Percentiles rank a stretch among this genome's conserved stretches.
Evolutionary conservation across 2,797 vertebrate genomes (phyloP).

Genomic region (Sebastes miniatus): DNA sequence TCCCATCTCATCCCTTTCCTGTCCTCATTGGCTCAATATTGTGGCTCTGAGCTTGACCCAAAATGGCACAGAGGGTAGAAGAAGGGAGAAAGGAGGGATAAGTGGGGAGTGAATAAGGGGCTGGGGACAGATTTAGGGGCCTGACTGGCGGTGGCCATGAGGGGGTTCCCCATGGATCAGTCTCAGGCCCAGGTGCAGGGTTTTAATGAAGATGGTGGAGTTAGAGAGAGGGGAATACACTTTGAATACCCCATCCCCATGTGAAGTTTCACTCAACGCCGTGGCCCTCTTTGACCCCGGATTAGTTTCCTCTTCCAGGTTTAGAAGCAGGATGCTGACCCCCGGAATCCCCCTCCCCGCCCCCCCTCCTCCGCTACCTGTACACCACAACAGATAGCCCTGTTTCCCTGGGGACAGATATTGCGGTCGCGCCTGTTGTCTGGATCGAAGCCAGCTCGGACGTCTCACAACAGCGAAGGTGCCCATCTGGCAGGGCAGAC

Average conservation of each 20-base stretch:
- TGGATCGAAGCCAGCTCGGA: constrained; percentile 67
- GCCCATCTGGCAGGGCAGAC: constrained; percentile 58
- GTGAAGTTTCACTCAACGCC: constrained; percentile 81
- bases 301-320: constrained; percentile 82
- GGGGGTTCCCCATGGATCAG: constrained; percentile 65
- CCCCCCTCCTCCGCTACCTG: constrained; percentile 51
- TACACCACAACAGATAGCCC: constrained; percentile 60
- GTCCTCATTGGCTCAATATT: constrained; percentile 47
- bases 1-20: constrained; percentile 75
- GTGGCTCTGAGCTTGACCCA: constrained; percentile 58
- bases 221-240: constrained; percentile 32
- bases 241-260: constrained; percentile 62
- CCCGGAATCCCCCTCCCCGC: not conserved
- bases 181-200: constrained; percentile 75
- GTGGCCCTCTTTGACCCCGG: constrained; percentile 77
- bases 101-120: constrained; percentile 59
- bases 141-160: constrained; percentile 56
- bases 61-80: constrained; percentile 40
- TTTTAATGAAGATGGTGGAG: constrained; percentile 76
- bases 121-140: constrained; percentile 71
- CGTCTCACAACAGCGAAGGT: constrained; percentile 56
- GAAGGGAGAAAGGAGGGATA: constrained; percentile 52
- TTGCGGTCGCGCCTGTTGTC: constrained; percentile 37
- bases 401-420: constrained; percentile 66
- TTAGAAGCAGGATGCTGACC: constrained; percentile 76